Percentiles rank a stretch among this genome's conserved stretches.
Conservation (phyloP, 2,888 invertebrate genomes). For the Schizotus pectinicornis region DNA sequence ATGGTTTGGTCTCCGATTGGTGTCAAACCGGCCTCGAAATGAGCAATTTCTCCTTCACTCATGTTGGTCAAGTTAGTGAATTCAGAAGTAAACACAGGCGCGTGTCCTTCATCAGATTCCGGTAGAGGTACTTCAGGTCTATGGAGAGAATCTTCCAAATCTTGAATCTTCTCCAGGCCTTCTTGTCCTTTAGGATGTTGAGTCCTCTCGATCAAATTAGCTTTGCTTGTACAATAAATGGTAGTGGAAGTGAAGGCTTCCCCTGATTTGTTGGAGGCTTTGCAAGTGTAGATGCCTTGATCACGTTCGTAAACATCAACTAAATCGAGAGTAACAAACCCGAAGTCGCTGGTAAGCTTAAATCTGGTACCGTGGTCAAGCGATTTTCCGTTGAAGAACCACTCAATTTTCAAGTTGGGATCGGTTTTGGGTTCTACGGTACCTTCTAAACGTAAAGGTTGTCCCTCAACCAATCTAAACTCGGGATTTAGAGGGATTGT, state of each 20-base stretch:
- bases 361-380: conserved; percentile 88
- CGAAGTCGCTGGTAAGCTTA: conserved; percentile 93
- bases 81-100: conserved; percentile 88
- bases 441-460: conserved; percentile 90
- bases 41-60: conserved; percentile 94
- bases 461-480: conserved; percentile 80
- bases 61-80: conserved; percentile 83
- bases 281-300: conserved; percentile 92
- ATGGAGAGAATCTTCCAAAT: conserved; percentile 85
- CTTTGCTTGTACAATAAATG: conserved; percentile 81
- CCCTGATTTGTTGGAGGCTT: conserved; percentile 85
- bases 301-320: conserved; percentile 92
- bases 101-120: conserved; percentile 79
- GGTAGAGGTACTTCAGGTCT: conserved; percentile 71
- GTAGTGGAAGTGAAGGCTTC: conserved; percentile 94
- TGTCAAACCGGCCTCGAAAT: conserved; percentile 95
- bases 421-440: conserved; percentile 94
- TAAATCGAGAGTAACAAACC: conserved; percentile 93
- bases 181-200: conserved; percentile 96
- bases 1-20: conserved; percentile 94
- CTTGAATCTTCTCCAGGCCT: conserved; percentile 89
- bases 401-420: conserved; percentile 88
- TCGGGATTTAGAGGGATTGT: conserved; percentile 81
- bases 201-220: conserved; percentile 83
- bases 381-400: conserved; percentile 92